Base-by-base conservation (phyloP, 2,888 invertebrate genomes). In the Ormyrus labotus region DNA sequence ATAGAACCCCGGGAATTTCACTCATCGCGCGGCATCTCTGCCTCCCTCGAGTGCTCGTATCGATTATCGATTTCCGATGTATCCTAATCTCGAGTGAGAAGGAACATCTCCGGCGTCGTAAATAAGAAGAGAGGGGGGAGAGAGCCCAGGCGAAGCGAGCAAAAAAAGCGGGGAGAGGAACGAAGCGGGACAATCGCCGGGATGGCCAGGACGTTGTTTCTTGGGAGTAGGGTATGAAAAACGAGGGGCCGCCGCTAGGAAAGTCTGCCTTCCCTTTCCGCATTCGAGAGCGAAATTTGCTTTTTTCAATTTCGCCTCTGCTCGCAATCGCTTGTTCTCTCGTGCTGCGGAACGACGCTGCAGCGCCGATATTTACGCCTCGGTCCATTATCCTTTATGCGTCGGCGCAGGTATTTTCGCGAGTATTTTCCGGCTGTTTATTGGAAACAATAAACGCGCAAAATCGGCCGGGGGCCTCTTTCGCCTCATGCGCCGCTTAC, bases 41-140 rank as follows among this genome's bases (percentile, higher is more conserved):
- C 34, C 34, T 34, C 34, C 3, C 34, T 34, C 34, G 34, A 34
- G 34, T 34, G 34, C 34, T 34, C 3, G 4, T 34, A 34, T 34
- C 34, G 34, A 34, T 10, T 69, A 77, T 77, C 70, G 70, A 70
- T 77, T 77, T 55, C 50, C 69, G 48, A 77, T 77, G 69, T 34
- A 50, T 77, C 64, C 65, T 77, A 70, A 77, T 77, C 51, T 64
- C 64, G 45, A 45, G 70, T 58, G 70, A 77, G 70, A 77, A 70
- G 64, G 48, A 70, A 64, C 76, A 60, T 65, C 55, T 19, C 13
- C 4, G 34, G 34, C 34, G 34, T 65, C 65, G 64, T 65, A 65
- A 65, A 74, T 65, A 65, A 58, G 10, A 65, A 58, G 9, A 55
- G 5, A 9, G n/a, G 48, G 9, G 7, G 10, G 9, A 5, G 10